Base-by-base conservation (phyloP, 1,140 invertebrate genomes). In the Gryllus bimaculatus region DNA sequence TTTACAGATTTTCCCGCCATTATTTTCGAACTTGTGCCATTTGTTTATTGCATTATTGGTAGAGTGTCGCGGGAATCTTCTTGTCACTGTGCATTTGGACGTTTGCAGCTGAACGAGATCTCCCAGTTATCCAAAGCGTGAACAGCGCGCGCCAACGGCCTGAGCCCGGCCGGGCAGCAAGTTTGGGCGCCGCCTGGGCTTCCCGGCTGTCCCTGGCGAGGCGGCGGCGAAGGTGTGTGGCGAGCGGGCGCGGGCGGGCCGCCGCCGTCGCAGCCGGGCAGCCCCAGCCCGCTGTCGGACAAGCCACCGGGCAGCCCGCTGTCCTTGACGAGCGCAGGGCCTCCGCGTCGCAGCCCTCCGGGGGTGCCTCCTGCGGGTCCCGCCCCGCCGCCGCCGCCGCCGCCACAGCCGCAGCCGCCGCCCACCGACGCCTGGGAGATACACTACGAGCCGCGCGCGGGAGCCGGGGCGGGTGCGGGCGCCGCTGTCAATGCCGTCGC, bases 41-140 rank as follows among this genome's bases (percentile, higher is more conserved):
- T n/a, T n/a, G n/a, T n/a, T n/a, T n/a, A n/a, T n/a, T n/a, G n/a
- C n/a, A n/a, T n/a, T n/a, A n/a, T n/a, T n/a, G n/a, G n/a, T n/a
- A n/a, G n/a, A n/a, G n/a, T n/a, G n/a, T n/a, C n/a, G n/a, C n/a
- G n/a, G n/a, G n/a, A n/a, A n/a, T n/a, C n/a, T n/a, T n/a, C n/a
- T n/a, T n/a, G n/a, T n/a, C n/a, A n/a, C n/a, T n/a, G n/a, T n/a
- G n/a, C n/a, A n/a, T n/a, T n/a, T n/a, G n/a, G n/a, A n/a, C 26
- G 1, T 1, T 87, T 87, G 79, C 85, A 91, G 87, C 85, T 91
- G 85, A 91, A 90, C 84, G 90, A 91, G 85, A 90, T 91, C 80
- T 89, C 89, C 79, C n/a, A n/a, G 89, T 90, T 78, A 90, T 91
- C 66, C 90, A 91, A 83, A 87, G 86, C 81, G 87, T 85, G 82